A percentile compares a stretch with the other conserved stretches of the same genome.
phyloP scores from a whole-genome alignment of 2,888 invertebrate genomes.

The Nephrotoma appendiculata region DNA sequence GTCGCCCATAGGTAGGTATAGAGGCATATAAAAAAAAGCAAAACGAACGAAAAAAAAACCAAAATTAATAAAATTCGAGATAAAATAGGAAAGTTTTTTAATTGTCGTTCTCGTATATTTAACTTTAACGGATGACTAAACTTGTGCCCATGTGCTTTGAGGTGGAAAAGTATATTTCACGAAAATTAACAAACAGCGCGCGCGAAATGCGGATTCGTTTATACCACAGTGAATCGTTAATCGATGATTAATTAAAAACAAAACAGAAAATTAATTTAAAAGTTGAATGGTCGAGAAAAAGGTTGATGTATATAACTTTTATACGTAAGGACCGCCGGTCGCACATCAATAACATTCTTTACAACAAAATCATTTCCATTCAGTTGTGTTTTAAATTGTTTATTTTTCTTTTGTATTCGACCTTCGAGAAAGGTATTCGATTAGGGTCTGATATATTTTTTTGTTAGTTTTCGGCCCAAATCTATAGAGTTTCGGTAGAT shows the following conservation, averaged over 20 bases:
- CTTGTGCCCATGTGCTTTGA: not conserved
- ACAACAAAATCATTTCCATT: not conserved
- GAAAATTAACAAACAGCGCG: not conserved
- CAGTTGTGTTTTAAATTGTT: not conserved
- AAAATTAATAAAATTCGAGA: not conserved
- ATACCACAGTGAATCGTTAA: not conserved
- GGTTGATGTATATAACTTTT: not conserved
- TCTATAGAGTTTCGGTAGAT: not conserved
- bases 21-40: not conserved
- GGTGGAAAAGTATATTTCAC: not conserved
- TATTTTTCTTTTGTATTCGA: not conserved
- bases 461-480: not conserved
- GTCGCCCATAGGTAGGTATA: not conserved
- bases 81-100: not conserved
- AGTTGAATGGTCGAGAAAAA: not conserved
- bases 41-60: not conserved
- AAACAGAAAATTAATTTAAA: not conserved
- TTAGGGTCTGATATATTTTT: not conserved
- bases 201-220: not conserved
- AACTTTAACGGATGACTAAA: not conserved
- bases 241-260: not conserved
- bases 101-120: not conserved
- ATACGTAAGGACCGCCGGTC: not conserved
- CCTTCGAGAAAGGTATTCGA: not conserved
- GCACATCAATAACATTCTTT: not conserved